Evolutionary conservation across 1,140 invertebrate species (phyloP).

Genomic region (Lethrus apterus): DNA sequence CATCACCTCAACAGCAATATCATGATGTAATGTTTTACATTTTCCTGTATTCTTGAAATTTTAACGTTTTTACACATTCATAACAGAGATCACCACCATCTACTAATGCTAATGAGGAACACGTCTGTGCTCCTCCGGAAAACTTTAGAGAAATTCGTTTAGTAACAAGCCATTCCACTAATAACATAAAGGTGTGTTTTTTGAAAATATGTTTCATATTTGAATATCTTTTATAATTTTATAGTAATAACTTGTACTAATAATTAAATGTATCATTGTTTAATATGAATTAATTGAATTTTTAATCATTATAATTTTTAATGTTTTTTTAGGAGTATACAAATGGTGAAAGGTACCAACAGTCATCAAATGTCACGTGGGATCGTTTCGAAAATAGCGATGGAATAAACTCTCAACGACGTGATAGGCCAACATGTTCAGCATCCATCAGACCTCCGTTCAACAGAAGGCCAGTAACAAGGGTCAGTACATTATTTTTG

Average conservation of each 20-base stretch:
- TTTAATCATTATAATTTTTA: neutral
- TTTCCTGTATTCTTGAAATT: neutral
- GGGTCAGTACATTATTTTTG: conserved; percentile 26
- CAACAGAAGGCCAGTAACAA: conserved; percentile 35
- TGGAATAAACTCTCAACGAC: conserved; percentile 20
- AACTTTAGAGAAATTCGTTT: conserved; percentile 34
- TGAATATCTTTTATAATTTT: neutral
- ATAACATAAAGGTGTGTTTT: conserved; percentile 36
- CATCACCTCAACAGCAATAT: conserved; percentile 31
- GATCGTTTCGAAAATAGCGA: conserved; percentile 28
- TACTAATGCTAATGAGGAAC: conserved; percentile 34
- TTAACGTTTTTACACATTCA: conserved; percentile 8
- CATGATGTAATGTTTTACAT: conserved; percentile 30
- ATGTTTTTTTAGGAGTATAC: conserved; percentile 34
- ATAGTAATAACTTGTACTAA: no score
- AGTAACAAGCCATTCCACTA: conserved; percentile 37
- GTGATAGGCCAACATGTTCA: conserved; percentile 29
- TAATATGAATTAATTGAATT: neutral
- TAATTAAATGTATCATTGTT: no score
- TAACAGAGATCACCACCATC: conserved; percentile 30
- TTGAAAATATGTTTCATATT: conserved; percentile 1
- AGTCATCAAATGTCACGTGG: conserved; percentile 22
- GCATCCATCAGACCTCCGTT: conserved; percentile 35
- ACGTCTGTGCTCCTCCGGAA: conserved; percentile 21
- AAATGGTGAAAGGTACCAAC: conserved; percentile 36